Conservation (phyloP, 2,797 vertebrate genomes). For the Rhinoraja longicauda region DNA sequence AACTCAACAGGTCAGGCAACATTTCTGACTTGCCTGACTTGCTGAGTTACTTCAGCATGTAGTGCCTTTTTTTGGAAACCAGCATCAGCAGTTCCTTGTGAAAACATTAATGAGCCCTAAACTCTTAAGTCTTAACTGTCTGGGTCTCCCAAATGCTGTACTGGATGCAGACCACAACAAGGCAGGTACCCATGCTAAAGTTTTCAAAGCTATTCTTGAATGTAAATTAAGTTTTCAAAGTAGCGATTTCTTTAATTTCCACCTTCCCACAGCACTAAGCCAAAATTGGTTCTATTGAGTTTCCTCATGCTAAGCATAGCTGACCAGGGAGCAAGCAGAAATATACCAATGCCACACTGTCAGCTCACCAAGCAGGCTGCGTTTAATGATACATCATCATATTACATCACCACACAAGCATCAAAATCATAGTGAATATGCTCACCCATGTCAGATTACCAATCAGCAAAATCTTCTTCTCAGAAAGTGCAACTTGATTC, state of each 20-base stretch:
- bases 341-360: no score
- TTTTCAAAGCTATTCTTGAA: not conserved
- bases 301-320: not conserved
- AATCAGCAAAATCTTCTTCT: not conserved
- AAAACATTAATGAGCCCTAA: not conserved
- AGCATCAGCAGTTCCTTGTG: no score
- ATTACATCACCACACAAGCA: no score
- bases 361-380: not conserved
- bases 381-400: not conserved
- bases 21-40: no score
- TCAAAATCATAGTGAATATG: not conserved
- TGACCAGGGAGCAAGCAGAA: not conserved
- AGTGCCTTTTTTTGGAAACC: no score
- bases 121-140: no score
- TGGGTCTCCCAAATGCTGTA: not conserved
- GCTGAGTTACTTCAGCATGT: no score
- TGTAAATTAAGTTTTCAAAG: not conserved
- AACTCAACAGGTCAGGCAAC: no score
- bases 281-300: not conserved
- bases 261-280: not conserved
- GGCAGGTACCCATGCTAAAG: not conserved
- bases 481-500: not conserved
- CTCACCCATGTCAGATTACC: constrained; percentile 36
- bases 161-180: not conserved
- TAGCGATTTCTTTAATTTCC: not conserved